These are phyloP conservation scores for Cynocephalus volans DNA, from an alignment of 2,113 vertebrate genomes.

Conservation along the genomic window DNA sequence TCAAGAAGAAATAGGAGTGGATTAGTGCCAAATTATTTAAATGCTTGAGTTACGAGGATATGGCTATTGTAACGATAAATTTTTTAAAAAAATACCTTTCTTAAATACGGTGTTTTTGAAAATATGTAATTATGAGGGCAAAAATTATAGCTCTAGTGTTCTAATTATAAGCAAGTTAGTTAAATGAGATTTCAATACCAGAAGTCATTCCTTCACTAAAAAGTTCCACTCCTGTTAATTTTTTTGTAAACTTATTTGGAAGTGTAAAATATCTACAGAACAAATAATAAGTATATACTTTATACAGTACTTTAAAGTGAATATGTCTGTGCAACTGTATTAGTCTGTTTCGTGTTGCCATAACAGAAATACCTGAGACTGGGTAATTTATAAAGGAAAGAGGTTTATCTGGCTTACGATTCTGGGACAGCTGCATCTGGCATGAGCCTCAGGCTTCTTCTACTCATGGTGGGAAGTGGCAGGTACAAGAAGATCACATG, in stretches of 20 bases:
- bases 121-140: background rate
- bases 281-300: background rate
- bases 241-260: slow-evolving; percentile 16
- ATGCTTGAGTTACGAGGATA: background rate
- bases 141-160: background rate
- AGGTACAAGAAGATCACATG: too few relatives aligned
- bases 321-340: background rate
- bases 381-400: too few relatives aligned
- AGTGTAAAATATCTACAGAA: background rate
- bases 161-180: background rate
- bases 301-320: background rate
- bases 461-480: too few relatives aligned
- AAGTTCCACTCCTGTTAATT: background rate
- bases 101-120: background rate
- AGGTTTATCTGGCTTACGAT: too few relatives aligned
- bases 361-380: too few relatives aligned
- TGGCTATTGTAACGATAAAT: background rate
- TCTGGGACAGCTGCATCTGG: too few relatives aligned
- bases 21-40: background rate
- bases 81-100: background rate
- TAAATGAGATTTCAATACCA: background rate
- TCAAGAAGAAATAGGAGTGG: background rate
- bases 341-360: too few relatives aligned
- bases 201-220: background rate
- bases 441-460: too few relatives aligned